Conservation (phyloP, 1,140 invertebrate species). For the Anthonomus grandis region DNA sequence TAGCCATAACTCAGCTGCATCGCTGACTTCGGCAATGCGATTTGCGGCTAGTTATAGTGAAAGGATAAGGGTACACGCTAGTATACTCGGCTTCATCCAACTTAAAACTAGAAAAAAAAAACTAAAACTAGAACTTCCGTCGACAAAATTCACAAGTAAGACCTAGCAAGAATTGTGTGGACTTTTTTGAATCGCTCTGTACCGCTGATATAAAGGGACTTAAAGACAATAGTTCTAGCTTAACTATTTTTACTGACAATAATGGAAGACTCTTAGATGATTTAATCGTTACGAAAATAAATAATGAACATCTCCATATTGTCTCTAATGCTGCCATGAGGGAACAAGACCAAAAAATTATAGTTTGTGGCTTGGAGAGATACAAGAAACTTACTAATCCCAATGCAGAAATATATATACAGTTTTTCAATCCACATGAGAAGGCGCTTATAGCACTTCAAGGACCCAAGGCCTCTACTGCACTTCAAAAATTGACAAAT, state of each 20-base stretch:
- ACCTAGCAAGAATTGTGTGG: conserved; percentile 70
- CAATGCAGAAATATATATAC: conserved; percentile 73
- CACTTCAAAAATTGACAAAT: conserved; percentile 66
- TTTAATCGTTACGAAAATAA: conserved; percentile 89
- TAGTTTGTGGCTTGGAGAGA: conserved; percentile 56
- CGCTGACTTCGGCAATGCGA: too few relatives aligned
- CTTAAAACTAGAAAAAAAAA: too few relatives aligned
- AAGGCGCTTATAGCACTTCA: conserved; percentile 88
- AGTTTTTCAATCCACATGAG: conserved; percentile 69
- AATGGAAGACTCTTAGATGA: conserved; percentile 96
- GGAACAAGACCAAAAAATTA: conserved; percentile 62
- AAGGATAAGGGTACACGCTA: too few relatives aligned
- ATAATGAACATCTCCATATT: conserved; percentile 76
- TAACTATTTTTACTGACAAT: conserved; percentile 91
- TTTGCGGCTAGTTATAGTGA: too few relatives aligned
- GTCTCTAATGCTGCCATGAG: conserved; percentile 93
- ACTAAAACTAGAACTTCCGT: too few relatives aligned
- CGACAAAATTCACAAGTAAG: too few relatives aligned
- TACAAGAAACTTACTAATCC: conserved; percentile 53
- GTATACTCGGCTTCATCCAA: too few relatives aligned
- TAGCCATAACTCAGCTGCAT: too few relatives aligned
- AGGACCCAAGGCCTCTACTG: conserved; percentile 75
- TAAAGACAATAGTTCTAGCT: conserved; percentile 60
- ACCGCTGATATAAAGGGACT: conserved; percentile 79
- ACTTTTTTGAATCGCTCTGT: conserved; percentile 82